Evolutionary conservation across 2,797 vertebrate species (phyloP).

Genomic region (Sebastiscus albofasciatus): DNA sequence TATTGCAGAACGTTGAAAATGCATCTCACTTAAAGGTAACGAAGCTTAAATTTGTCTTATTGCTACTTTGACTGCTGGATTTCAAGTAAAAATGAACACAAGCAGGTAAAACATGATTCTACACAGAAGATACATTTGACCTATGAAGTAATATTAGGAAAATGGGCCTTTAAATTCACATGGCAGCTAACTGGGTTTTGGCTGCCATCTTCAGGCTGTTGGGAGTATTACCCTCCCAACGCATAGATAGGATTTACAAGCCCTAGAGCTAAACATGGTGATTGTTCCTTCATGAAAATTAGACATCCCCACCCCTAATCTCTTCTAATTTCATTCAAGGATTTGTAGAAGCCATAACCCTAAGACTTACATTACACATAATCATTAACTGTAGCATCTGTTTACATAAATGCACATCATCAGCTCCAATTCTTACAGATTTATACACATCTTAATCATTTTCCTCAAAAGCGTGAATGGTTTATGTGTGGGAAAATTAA

Average conservation of each 20-base stretch:
- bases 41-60: conserved; percentile 60
- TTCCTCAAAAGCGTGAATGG: conserved; percentile 53
- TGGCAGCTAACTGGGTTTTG: conserved; percentile 79
- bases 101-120: conserved; percentile 62
- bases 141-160: conserved; percentile 76
- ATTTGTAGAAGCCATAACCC: conserved; percentile 67
- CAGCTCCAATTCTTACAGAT: conserved; percentile 47
- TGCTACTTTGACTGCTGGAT: conserved; percentile 52
- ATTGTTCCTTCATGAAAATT: conserved; percentile 80
- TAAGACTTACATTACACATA: conserved; percentile 51
- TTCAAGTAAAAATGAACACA: conserved; percentile 67
- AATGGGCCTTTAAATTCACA: conserved; percentile 44
- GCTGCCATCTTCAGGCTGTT: conserved; percentile 86
- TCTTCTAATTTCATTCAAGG: conserved; percentile 74
- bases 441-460: conserved; percentile 57
- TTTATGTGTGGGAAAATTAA: conserved; percentile 46
- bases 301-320: conserved; percentile 76
- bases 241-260: conserved; percentile 58
- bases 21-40: conserved; percentile 70
- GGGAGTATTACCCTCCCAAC: conserved; percentile 42
- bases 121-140: conserved; percentile 70
- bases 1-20: conserved; percentile 56
- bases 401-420: conserved; percentile 64
- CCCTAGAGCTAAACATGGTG: conserved; percentile 75
- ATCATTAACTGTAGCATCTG: conserved; percentile 57